A percentile compares a stretch with the other conserved stretches of the same genome.
These are phyloP conservation scores for Arctia plantaginis DNA, from an alignment of 2,888 invertebrate genomes.

Conservation along the genomic window DNA sequence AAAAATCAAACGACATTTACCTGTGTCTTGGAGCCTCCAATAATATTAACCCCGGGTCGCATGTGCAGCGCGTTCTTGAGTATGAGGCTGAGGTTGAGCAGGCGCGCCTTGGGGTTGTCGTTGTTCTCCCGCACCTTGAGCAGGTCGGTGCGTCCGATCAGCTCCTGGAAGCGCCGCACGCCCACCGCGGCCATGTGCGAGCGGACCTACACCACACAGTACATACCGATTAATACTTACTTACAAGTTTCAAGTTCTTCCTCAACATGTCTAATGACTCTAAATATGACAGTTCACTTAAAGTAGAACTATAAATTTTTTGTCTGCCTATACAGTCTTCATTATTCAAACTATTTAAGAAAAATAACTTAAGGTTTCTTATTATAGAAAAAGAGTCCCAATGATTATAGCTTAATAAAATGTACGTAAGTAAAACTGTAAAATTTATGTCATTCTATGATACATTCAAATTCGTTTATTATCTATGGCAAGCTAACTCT, in stretches of 20 bases:
- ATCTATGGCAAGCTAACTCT: not conserved
- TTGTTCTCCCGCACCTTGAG: conserved; percentile 91
- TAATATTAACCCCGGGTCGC: conserved; percentile 95
- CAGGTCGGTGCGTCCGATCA: conserved; percentile 96
- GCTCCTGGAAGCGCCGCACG: conserved; percentile 94
- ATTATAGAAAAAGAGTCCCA: no score
- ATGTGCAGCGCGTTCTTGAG: conserved; percentile 96
- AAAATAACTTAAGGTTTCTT: no score
- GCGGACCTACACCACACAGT: conserved; percentile 88
- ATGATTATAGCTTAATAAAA: no score
- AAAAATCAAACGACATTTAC: conserved; percentile 57
- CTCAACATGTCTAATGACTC: no score
- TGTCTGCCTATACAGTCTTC: not conserved
- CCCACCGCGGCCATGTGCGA: conserved; percentile 96
- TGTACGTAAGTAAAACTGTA: no score
- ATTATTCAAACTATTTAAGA: not conserved
- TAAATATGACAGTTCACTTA: no score
- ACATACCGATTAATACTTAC: not conserved
- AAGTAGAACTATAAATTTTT: not conserved
- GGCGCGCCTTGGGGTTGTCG: conserved; percentile 92
- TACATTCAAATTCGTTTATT: no score
- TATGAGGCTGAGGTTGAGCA: conserved; percentile 94
- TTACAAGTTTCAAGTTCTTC: not conserved
- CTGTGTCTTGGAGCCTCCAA: conserved; percentile 94
- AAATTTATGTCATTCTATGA: no score